Base-by-base conservation (phyloP, 2,888 invertebrate genomes). In the Drosophila ezoana region DNA sequence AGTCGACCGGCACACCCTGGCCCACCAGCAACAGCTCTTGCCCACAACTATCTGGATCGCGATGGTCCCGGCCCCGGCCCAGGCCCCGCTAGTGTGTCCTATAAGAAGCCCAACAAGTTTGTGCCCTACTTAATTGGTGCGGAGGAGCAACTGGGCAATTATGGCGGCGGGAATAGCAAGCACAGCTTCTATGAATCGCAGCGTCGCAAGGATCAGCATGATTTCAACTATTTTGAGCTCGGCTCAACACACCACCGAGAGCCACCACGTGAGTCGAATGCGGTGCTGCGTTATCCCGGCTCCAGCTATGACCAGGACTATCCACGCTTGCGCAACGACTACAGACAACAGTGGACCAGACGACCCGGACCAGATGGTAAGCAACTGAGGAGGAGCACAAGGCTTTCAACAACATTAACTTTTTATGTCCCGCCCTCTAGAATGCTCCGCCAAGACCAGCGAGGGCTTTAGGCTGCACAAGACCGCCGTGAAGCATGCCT, bases 381-480 rank as follows among this genome's bases (percentile, higher is more conserved):
- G 78, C 4, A 38, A 38, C 0, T 41, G 52, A n/a, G 8, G 2
- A 10, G 53, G 3, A 3, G 2, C 8, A 5, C 0, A 3, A 11
- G 4, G 23, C 9, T 6, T 5, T 9, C 5, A 20, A 20, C 10
- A 13, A n/a, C 23, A 38, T 3, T 16, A 1, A 1, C 18, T 1
- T n/a, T 4, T 1, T 3, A 10, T 14, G 5, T 14, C 16, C 1
- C 13, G 4, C 89, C 0, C 88, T 28, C 8, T 28, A 95, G 96
- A 96, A 84, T 97, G 97, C 82, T 96, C 96, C 0, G 94, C 96
- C 0, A 94, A 96, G 76, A 94, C 95, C 1, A 94, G 95, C 2
- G 95, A 95, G 5, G 97, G 97, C 0, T 96, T 96, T 93, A 94
- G 95, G 2, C 90, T 97, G 20, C 94, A 95, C 37, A 94, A 95